These are phyloP conservation scores for Perca fluviatilis DNA, from an alignment of 2,113 vertebrate species.

Conservation along the genomic window DNA sequence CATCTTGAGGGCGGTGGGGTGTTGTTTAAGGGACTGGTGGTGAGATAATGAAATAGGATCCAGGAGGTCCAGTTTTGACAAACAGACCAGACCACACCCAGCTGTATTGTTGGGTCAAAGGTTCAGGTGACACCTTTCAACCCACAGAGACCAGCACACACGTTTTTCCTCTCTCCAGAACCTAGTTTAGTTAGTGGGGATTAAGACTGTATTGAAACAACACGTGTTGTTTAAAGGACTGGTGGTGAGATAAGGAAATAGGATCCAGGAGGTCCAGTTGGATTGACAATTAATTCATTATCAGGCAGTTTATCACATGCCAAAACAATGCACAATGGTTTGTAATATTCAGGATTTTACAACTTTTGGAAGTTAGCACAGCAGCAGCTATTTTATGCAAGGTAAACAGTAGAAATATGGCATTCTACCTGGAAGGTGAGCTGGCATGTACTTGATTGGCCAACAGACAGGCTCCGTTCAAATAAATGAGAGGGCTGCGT, in stretches of 20 bases:
- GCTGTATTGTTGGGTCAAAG: background rate
- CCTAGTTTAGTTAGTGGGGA: no score
- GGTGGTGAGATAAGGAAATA: background rate
- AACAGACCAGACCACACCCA: background rate
- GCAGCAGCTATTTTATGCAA: no score
- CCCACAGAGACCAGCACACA: background rate
- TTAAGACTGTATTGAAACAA: no score
- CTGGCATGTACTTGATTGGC: background rate
- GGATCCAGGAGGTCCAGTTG: background rate
- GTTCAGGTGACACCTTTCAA: background rate
- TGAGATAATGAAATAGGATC: no score
- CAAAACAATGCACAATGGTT: no score
- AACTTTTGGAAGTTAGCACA: no score
- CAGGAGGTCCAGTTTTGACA: no score
- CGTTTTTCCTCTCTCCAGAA: no score
- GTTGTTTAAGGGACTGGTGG: no score
- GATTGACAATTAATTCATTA: no score
- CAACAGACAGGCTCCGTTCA: background rate
- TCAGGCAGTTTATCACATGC: no score
- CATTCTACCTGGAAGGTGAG: background rate
- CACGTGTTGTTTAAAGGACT: background rate
- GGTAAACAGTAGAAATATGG: background rate
- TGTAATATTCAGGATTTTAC: no score
- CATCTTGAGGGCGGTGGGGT: background rate
- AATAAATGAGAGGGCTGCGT: background rate